Percentiles rank a stretch among this genome's conserved stretches.
These are phyloP conservation scores for Synanthedon vespiformis DNA, from an alignment of 2,888 invertebrate species.

Conservation along the genomic window DNA sequence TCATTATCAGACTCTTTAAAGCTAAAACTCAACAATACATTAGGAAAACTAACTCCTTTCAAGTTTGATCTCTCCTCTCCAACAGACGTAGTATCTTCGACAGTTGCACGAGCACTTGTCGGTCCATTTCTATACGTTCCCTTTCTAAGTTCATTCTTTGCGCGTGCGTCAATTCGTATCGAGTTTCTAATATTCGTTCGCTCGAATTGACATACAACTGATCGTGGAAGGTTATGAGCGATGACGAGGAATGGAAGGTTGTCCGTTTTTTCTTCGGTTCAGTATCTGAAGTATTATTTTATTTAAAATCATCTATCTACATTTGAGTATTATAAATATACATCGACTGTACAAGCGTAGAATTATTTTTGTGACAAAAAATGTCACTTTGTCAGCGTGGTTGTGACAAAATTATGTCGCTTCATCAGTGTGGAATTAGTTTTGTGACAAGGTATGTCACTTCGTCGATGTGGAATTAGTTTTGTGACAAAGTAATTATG, in stretches of 20 bases:
- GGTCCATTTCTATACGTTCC: constrained; percentile 23
- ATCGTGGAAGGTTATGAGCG: constrained; percentile 31
- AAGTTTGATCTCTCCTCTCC: constrained; percentile 34
- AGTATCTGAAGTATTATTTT: constrained; percentile 12
- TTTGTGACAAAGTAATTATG: too few relatives aligned
- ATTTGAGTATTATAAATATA: too few relatives aligned
- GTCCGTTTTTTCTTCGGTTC: constrained; percentile 33
- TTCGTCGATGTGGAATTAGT: too few relatives aligned
- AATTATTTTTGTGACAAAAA: too few relatives aligned
- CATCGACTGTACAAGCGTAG: too few relatives aligned
- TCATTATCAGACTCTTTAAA: too few relatives aligned
- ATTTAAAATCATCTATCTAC: too few relatives aligned
- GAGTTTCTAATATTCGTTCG: constrained; percentile 5
- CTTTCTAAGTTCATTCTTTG: constrained; percentile 16
- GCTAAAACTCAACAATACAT: too few relatives aligned
- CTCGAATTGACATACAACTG: constrained; percentile 6
- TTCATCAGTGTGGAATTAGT: too few relatives aligned
- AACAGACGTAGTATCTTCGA: constrained; percentile 40
- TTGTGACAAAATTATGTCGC: too few relatives aligned
- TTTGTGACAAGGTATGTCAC: too few relatives aligned
- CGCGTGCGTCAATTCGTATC: constrained; percentile 4
- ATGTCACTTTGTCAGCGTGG: too few relatives aligned
- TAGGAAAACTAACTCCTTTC: constrained; percentile 8
- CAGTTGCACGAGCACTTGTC: constrained; percentile 32
- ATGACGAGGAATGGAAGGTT: constrained; percentile 32